These are phyloP conservation scores for Linhomoeus sp. DNA, from an alignment of 2,888 invertebrate genomes.

Conservation along the genomic window DNA sequence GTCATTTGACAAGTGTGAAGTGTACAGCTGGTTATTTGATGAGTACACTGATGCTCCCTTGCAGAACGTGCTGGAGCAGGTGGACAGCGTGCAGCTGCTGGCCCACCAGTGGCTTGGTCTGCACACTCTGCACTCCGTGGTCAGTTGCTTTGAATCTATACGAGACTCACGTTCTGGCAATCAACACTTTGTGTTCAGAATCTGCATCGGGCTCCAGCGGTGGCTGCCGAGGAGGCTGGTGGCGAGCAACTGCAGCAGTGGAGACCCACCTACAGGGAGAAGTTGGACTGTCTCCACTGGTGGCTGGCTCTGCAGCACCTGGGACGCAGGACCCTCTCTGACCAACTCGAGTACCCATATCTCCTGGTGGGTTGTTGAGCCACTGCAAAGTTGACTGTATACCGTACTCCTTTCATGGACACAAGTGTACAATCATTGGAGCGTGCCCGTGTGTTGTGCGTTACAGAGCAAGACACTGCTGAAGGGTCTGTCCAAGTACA, in stretches of 20 bases:
- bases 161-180: too few relatives aligned
- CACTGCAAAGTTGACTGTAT: too few relatives aligned
- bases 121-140: slow-evolving; percentile 67
- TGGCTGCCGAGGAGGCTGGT: not conserved
- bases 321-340: slow-evolving; percentile 13
- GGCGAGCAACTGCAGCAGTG: too few relatives aligned
- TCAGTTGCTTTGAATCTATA: too few relatives aligned
- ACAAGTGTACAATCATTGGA: too few relatives aligned
- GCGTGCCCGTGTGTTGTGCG: too few relatives aligned
- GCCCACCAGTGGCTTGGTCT: slow-evolving; percentile 77
- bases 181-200: slow-evolving; percentile 1
- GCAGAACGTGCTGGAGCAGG: slow-evolving; percentile 34
- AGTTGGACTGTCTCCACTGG: slow-evolving; percentile 18
- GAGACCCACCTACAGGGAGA: slow-evolving; percentile 15
- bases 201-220: not conserved
- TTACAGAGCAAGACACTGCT: slow-evolving; percentile 18
- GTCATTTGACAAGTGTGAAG: too few relatives aligned
- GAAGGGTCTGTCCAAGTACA: slow-evolving; percentile 12
- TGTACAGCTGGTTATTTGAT: too few relatives aligned
- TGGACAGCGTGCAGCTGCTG: slow-evolving; percentile 74
- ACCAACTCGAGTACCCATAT: slow-evolving; percentile 15
- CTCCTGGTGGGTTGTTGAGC: slow-evolving; percentile 12
- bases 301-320: slow-evolving; percentile 17
- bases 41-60: too few relatives aligned
- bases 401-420: too few relatives aligned